phyloP scores from a whole-genome alignment of 30 jellyfish, hydroid and myxozoan species.

The Chrysaora quinquecirrha region DNA sequence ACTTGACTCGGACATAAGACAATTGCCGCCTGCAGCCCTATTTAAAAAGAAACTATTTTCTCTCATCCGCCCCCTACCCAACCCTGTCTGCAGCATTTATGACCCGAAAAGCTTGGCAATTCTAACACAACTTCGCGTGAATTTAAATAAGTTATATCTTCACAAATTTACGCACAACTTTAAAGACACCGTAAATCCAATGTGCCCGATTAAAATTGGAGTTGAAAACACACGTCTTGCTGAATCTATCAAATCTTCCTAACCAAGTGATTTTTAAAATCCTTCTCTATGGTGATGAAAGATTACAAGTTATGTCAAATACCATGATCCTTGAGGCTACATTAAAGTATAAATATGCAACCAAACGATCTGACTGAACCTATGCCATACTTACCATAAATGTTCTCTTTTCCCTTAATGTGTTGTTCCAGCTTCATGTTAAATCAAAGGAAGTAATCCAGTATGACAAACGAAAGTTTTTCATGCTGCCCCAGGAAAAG shows the following conservation, averaged over 20 bases:
- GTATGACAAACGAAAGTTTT: too few relatives aligned
- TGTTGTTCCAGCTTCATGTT: too few relatives aligned
- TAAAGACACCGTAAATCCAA: constrained; percentile 14
- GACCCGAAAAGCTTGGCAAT: constrained; percentile 35
- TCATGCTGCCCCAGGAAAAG: too few relatives aligned
- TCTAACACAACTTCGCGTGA: constrained; percentile 26
- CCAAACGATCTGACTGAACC: too few relatives aligned
- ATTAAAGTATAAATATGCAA: constrained; percentile 15
- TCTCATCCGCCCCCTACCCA: constrained; percentile 27
- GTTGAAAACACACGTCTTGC: constrained; percentile 22
- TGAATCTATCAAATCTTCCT: constrained; percentile 32
- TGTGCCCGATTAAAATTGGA: constrained; percentile 27
- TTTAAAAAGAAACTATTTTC: constrained; percentile 8
- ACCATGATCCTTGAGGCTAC: constrained; percentile 50
- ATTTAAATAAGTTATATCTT: constrained; percentile 17
- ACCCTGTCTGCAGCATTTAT: constrained; percentile 32
- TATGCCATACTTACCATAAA: too few relatives aligned
- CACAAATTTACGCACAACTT: constrained; percentile 25
- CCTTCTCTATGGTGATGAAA: constrained; percentile 39
- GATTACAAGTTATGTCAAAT: constrained; percentile 23
- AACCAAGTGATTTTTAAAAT: constrained; percentile 26
- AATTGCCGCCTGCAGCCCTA: constrained; percentile 7
- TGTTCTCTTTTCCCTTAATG: too few relatives aligned
- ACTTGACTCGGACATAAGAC: constrained; percentile 23
- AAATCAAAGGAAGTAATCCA: too few relatives aligned